phyloP scores from a whole-genome alignment of 2,797 vertebrate species.

The Galaxias olidus region DNA sequence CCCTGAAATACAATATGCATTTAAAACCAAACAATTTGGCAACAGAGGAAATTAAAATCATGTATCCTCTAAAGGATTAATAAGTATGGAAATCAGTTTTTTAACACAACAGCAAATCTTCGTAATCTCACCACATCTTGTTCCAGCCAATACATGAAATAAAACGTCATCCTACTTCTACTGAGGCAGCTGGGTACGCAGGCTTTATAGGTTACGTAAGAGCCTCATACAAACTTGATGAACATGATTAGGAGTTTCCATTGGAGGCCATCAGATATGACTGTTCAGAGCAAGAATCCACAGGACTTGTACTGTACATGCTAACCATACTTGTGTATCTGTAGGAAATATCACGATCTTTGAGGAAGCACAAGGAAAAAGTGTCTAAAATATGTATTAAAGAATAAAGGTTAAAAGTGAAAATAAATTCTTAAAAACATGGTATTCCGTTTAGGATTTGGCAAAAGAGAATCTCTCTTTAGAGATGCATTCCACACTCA shows the following conservation, averaged over 20 bases:
- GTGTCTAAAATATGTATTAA: neutral
- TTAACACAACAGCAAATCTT: slow-evolving; percentile 19
- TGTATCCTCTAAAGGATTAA: slow-evolving; percentile 28
- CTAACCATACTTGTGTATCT: slow-evolving; percentile 36
- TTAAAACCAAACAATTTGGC: slow-evolving; percentile 7
- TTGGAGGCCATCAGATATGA: slow-evolving; percentile 4
- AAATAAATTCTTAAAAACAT: slow-evolving; percentile 28
- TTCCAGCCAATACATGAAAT: slow-evolving; percentile 32
- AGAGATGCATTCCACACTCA: slow-evolving; percentile 14
- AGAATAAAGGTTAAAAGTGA: neutral
- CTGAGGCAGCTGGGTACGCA: slow-evolving; percentile 31
- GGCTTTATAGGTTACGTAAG: slow-evolving; percentile 21
- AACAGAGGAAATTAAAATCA: slow-evolving; percentile 13
- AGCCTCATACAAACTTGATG: slow-evolving; percentile 37
- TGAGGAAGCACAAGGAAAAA: too few species aligned
- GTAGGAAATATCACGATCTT: neutral
- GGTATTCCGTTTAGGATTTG: slow-evolving; percentile 27
- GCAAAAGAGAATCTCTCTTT: slow-evolving; percentile 17
- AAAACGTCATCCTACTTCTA: slow-evolving; percentile 32
- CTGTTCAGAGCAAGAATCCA: neutral
- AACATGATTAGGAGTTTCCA: slow-evolving; percentile 14
- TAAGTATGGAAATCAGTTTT: slow-evolving; percentile 29
- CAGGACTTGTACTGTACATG: slow-evolving; percentile 22
- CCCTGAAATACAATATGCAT: slow-evolving; percentile 38
- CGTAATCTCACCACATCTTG: slow-evolving; percentile 27